Conservation (phyloP, 2,888 invertebrate species). For the Cerceris rybyensis region DNA sequence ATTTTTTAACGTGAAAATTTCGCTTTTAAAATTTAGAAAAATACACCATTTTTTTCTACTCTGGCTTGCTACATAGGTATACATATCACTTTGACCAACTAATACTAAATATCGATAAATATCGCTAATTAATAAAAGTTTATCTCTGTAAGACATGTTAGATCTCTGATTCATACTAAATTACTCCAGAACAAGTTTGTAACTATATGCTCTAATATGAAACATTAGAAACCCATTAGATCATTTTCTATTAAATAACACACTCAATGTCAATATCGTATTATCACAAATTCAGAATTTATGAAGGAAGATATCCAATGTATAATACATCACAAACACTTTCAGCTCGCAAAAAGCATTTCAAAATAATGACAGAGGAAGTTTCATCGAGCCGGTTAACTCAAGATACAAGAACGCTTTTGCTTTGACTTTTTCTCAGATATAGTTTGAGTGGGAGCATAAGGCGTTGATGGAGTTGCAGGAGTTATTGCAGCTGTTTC, state of each 20-base stretch:
- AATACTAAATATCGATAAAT: constrained; percentile 65
- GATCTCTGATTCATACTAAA: constrained; percentile 39
- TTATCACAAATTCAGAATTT: constrained; percentile 70
- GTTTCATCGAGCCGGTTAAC: constrained; percentile 71
- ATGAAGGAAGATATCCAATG: constrained; percentile 58
- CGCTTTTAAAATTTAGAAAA: constrained; percentile 73
- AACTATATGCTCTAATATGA: constrained; percentile 46
- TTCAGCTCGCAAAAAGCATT: constrained; percentile 51
- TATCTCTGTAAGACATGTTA: constrained; percentile 33
- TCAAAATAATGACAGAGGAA: constrained; percentile 51
- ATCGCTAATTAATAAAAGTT: constrained; percentile 55
- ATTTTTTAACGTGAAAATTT: constrained; percentile 56
- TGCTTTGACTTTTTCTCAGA: constrained; percentile 78
- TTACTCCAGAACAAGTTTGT: constrained; percentile 42
- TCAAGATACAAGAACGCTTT: constrained; percentile 79
- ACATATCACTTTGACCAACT: constrained; percentile 74
- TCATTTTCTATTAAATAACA: constrained; percentile 45
- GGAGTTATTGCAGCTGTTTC: constrained; percentile 77
- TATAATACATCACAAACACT: constrained; percentile 50
- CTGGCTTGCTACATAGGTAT: constrained; percentile 71
- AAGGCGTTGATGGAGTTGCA: constrained; percentile 79
- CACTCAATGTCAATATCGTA: constrained; percentile 55
- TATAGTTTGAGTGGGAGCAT: constrained; percentile 73
- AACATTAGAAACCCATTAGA: constrained; percentile 54
- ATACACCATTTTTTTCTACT: constrained; percentile 72